A percentile compares a stretch with the other conserved stretches of the same genome.
These are phyloP conservation scores for Rhabdornis inornatus DNA, from an alignment of 2,113 vertebrate species.

Conservation along the genomic window DNA sequence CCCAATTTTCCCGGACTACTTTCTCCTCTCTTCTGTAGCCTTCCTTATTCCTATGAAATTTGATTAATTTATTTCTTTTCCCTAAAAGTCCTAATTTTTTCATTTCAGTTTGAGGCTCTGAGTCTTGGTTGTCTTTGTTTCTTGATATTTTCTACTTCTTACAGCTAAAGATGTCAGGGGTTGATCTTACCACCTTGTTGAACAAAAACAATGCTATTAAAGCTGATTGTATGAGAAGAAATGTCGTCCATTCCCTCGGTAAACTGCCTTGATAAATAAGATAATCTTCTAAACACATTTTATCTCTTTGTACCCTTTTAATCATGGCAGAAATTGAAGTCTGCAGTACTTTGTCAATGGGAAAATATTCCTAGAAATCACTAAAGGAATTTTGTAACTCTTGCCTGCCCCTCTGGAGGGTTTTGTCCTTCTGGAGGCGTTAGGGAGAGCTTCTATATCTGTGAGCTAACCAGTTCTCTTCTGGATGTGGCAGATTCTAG, in stretches of 20 bases:
- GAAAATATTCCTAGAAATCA: not conserved
- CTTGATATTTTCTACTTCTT: not conserved
- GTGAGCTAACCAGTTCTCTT: not conserved
- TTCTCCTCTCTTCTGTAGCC: not conserved
- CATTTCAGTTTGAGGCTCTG: not conserved
- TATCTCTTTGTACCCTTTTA: not conserved
- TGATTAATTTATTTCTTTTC: not conserved
- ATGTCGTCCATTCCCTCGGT: not conserved
- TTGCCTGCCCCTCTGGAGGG: not conserved
- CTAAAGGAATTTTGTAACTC: not conserved
- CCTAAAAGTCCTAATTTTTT: not conserved
- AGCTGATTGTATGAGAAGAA: not conserved
- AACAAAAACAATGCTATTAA: not conserved
- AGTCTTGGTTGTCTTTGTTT: not conserved
- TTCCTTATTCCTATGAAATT: not conserved
- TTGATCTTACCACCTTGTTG: not conserved
- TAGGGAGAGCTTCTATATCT: not conserved
- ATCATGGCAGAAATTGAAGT: not conserved
- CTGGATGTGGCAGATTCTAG: not conserved
- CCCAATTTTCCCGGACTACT: not conserved
- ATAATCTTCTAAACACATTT: not conserved
- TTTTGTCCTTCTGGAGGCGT: not conserved
- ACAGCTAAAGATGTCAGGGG: not conserved
- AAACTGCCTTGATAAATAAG: not conserved
- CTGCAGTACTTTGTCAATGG: not conserved